phyloP scores from a whole-genome alignment of 2,113 vertebrate genomes.

The Blennius ocellaris region DNA sequence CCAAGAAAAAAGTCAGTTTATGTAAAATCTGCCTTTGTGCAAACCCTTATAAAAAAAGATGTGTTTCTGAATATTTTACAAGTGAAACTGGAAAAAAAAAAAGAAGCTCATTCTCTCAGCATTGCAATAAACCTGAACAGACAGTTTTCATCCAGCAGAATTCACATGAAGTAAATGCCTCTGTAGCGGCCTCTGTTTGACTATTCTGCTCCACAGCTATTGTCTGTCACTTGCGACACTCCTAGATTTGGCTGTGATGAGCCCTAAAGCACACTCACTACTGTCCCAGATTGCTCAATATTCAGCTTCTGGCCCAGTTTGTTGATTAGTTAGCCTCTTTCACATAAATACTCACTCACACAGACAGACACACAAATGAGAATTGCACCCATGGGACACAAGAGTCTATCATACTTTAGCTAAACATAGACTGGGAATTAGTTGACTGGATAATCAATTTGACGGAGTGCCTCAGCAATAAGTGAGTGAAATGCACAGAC shows the following conservation, averaged over 20 bases:
- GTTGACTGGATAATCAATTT: constrained; percentile 81
- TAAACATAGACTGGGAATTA: constrained; percentile 83
- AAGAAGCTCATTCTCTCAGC: too few relatives aligned
- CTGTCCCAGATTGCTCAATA: constrained; percentile 71
- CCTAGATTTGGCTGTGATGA: constrained; percentile 51
- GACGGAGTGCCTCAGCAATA: constrained; percentile 72
- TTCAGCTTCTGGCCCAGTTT: constrained; percentile 71
- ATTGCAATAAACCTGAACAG: not conserved
- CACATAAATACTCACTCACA: constrained; percentile 79
- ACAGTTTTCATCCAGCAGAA: constrained; percentile 10
- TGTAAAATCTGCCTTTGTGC: too few relatives aligned
- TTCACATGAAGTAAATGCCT: not conserved
- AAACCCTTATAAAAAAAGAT: too few relatives aligned
- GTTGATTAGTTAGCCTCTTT: constrained; percentile 74
- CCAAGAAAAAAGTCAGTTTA: too few relatives aligned
- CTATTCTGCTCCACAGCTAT: constrained; percentile 40
- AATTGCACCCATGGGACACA: constrained; percentile 76
- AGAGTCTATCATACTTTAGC: constrained; percentile 82
- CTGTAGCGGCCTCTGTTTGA: constrained; percentile 32
- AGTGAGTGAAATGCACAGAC: constrained; percentile 69
- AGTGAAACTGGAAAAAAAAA: too few relatives aligned
- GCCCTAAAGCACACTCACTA: constrained; percentile 52
- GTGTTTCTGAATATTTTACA: too few relatives aligned
- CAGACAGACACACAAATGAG: constrained; percentile 81
- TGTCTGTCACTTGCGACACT: constrained; percentile 53